phyloP scores from a whole-genome alignment of 2,888 invertebrate species.

The Bugula neritina region DNA sequence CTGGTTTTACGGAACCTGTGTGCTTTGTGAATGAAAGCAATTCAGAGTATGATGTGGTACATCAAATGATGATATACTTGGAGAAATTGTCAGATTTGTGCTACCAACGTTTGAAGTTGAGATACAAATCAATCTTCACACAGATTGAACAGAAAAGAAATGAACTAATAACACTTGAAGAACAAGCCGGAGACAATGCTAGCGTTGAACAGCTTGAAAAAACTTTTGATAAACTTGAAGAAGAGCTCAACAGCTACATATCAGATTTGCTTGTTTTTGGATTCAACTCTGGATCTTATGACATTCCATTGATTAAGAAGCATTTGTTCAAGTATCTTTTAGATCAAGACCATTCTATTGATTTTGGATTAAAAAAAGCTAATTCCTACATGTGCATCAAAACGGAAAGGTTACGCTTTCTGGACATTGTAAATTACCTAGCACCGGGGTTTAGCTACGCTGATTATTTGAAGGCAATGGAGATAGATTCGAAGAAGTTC shows the following conservation, averaged over 20 bases:
- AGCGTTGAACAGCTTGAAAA: not conserved
- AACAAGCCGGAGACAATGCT: not conserved
- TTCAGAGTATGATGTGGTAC: not conserved
- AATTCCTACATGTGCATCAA: conserved; percentile 11
- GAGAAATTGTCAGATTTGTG: conserved; percentile 9
- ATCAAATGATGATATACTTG: not conserved
- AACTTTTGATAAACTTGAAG: not conserved
- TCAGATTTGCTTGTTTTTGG: conserved; percentile 1
- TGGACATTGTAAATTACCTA: conserved; percentile 6
- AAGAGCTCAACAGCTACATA: not conserved
- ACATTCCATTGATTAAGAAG: not conserved
- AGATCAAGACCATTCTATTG: not conserved
- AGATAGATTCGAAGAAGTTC: not conserved
- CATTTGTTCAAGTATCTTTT: not conserved
- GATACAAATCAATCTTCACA: not conserved
- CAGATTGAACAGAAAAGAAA: not conserved
- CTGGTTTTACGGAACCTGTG: not conserved
- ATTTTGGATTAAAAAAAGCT: not conserved
- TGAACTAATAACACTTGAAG: not conserved
- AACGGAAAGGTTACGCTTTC: not conserved
- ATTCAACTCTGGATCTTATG: conserved; percentile 22
- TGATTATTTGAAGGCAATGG: conserved; percentile 19
- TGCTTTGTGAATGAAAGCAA: conserved; percentile 12
- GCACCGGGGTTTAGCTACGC: conserved; percentile 25
- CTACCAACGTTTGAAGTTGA: not conserved